phyloP scores from a whole-genome alignment of 2,113 vertebrate genomes.

The Corythoichthys intestinalis region DNA sequence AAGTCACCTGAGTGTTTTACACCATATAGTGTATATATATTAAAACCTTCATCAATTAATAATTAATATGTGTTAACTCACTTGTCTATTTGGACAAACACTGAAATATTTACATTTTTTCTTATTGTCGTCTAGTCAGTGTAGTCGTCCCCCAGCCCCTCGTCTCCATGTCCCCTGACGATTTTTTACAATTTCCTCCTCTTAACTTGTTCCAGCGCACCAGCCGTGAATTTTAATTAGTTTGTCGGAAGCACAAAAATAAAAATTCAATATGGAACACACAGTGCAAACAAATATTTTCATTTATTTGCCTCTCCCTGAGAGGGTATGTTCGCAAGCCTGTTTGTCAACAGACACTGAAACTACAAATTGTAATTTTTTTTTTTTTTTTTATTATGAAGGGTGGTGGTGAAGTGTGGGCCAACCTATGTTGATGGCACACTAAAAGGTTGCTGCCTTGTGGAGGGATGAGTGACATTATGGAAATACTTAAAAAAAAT shows the following conservation, averaged over 20 bases:
- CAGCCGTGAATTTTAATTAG: slow-evolving; percentile 71
- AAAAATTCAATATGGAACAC: slow-evolving; percentile 44
- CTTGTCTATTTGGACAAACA: not conserved
- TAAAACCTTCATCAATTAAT: no score
- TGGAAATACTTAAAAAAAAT: not conserved
- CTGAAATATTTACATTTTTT: slow-evolving; percentile 31
- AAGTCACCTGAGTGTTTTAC: no score
- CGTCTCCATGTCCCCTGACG: slow-evolving; percentile 49
- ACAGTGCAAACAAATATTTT: slow-evolving; percentile 43
- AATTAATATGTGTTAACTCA: not conserved
- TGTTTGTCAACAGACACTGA: not conserved
- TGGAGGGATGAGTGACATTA: not conserved
- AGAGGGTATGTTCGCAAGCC: slow-evolving; percentile 9
- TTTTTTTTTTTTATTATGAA: not conserved
- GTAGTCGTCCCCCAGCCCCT: slow-evolving; percentile 10
- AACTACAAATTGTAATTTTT: not conserved
- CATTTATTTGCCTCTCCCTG: slow-evolving; percentile 27
- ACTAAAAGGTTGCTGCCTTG: not conserved
- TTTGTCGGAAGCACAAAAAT: slow-evolving; percentile 55
- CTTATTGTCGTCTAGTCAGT: slow-evolving; percentile 42
- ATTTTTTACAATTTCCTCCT: slow-evolving; percentile 46
- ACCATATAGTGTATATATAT: no score
- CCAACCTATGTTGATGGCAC: not conserved
- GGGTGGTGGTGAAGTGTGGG: not conserved
- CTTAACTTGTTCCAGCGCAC: slow-evolving; percentile 39